phyloP scores from a whole-genome alignment of 35 echinoderm and acorn worm genomes.

The Eucidaris tribuloides region DNA sequence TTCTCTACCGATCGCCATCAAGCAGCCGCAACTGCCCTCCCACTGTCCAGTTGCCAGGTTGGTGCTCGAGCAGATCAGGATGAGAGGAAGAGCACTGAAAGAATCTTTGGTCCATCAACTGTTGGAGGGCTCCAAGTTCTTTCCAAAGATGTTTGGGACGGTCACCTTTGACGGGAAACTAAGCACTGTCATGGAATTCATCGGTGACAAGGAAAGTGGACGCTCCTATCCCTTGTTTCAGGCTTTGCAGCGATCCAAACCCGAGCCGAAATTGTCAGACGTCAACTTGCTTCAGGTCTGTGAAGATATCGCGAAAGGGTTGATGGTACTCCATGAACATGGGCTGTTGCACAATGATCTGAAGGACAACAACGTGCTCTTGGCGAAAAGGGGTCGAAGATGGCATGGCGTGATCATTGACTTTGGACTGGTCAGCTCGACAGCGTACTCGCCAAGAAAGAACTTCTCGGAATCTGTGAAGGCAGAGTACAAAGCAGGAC shows the following conservation, averaged over 20 bases:
- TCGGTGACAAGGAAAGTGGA: not conserved
- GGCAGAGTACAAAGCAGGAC: not conserved
- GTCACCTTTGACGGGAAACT: not conserved
- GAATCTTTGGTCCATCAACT: not conserved
- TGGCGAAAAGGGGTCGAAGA: not conserved
- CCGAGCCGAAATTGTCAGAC: not conserved
- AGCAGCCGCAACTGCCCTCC: not conserved
- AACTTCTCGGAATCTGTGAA: not conserved
- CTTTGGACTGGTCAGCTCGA: not conserved
- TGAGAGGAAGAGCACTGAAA: not conserved
- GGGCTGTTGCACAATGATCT: not conserved
- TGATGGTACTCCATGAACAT: not conserved
- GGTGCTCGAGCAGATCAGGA: not conserved
- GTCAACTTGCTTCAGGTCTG: not conserved
- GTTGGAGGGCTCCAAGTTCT: not conserved
- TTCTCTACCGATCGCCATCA: not conserved
- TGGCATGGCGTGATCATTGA: conserved; percentile 4
- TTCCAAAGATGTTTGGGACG: conserved; percentile 1
- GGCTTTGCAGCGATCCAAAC: not conserved
- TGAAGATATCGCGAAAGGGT: not conserved
- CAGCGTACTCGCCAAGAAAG: not conserved
- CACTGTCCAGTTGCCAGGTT: not conserved
- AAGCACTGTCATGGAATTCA: not conserved
- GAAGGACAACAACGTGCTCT: not conserved
- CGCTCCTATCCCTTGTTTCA: not conserved